Evolutionary conservation across 2,797 vertebrate species (phyloP), one percentile per base, ranked within the genome.

Genomic region (Acanthiza pusilla): DNA sequence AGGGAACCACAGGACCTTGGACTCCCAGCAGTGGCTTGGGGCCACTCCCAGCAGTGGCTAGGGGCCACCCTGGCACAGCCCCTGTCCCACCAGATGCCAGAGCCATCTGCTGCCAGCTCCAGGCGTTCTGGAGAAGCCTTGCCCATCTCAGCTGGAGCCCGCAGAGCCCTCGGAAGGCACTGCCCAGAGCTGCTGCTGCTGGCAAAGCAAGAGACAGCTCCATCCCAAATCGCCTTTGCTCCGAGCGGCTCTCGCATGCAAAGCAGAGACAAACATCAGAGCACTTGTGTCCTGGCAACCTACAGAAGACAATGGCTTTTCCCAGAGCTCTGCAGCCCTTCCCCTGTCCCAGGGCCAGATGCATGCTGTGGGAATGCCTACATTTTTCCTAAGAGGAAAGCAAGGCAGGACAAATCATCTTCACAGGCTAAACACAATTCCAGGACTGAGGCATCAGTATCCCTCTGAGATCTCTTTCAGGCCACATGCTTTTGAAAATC

Each of bases 51-150:
- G 25, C n/a, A 81, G 62, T 3, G 22, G 25, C n/a, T 38, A 50
- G 22, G 16, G 47, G 15, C n/a, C 38, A 14, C 58, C 34, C 11
- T 12, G 19, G 15, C 38, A 50, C 27, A 32, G 9, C 9, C 36
- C 23, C 29, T 71, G 40, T 79, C 32, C 48, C 0, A 0, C 7
- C 42, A 47, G 38, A 43, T 11, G 25, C 36, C 8, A 2, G 73
- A 40, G 17, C 0, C 7, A 42, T 7, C 12, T 29, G 34, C 63
- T 4, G 2, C 4, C 0, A 0, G 13, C 29, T 15, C 25, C 27
- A 12, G 14, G 72, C 14, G 1, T 10, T 50, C 48, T 19, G 54
- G 75, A 57, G 53, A 26, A 88, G 54, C 45, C 45, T 57, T 63
- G 45, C 27, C 26, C 0, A 1, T 53, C 43, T 30, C 32, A 19